Base-by-base conservation (phyloP, 1,140 invertebrate species). In the Aphaenogaster rudis region DNA sequence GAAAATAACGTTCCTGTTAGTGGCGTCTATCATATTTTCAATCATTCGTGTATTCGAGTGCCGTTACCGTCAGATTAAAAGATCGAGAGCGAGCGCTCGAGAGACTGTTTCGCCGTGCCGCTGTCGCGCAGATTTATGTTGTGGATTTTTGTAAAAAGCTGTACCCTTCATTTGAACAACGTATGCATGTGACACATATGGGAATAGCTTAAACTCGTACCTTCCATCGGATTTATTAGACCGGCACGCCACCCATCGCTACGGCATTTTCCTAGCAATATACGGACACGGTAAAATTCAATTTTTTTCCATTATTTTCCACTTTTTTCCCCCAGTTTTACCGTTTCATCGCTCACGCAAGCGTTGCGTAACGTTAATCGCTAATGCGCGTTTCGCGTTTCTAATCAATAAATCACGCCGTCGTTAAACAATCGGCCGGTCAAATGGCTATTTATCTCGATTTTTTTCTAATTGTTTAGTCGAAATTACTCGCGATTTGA, bases 361-460 rank as follows among this genome's bases (percentile, higher is more conserved):
- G 45, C 76, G 36, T 74, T 74, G 45, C 69, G 69, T 50, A 84
- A 84, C 33, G 28, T 48, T 61, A 61, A 48, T 36, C 54, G 52
- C 42, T 59, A 74, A 74, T 17, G 45, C 21, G 52, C 80, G 54
- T 57, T 81, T 81, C 66, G 33, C 64, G 52, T 63, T 59, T 76
- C 69, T 84, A 76, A 84, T 74, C 69, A 45, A 76, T 48, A 61
- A 76, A 84, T 76, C 69, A 39, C 80, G 15, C 13, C 33, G 45
- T 76, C 28, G 28, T 74, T 84, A 76, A 84, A 82, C 66, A 59
- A 84, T 84, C 80, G 28, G 33, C 7, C 28, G 54, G 69, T 76
- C 80, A 48, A 84, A 76, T 76, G 71, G 33, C 17, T 74, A 61
- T 76, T 84, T 84, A 45, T 57, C 69, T 45, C n/a, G 54, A 39